Evolutionary conservation across 2,888 invertebrate species (phyloP).

Genomic region (Lasioglossum leucozonium): DNA sequence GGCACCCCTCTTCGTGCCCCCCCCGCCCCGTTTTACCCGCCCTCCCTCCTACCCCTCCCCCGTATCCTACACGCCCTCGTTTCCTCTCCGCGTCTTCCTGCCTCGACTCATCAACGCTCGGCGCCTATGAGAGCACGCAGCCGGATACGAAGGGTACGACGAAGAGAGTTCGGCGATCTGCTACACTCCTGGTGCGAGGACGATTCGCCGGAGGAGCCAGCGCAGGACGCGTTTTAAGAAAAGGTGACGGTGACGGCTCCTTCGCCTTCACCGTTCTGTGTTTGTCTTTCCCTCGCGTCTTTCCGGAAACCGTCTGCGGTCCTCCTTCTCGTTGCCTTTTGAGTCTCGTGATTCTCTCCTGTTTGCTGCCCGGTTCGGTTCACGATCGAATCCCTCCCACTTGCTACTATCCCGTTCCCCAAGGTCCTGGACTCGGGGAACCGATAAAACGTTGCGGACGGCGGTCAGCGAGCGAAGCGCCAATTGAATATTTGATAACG

Average conservation of each 20-base stretch:
- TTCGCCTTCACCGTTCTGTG: conserved; percentile 28
- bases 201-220: conserved; percentile 28
- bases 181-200: conserved; percentile 56
- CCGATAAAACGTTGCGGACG: background rate
- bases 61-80: conserved; percentile 65
- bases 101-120: conserved; percentile 79
- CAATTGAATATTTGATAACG: conserved; percentile 15
- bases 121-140: conserved; percentile 73
- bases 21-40: conserved; percentile 21
- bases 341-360: background rate
- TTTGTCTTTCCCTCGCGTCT: conserved; percentile 3
- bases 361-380: background rate
- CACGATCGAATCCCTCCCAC: background rate
- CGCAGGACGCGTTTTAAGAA: conserved; percentile 70
- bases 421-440: background rate
- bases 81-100: conserved; percentile 75
- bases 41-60: conserved; percentile 25
- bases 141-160: conserved; percentile 67
- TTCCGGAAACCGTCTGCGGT: background rate
- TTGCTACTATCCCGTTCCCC: background rate
- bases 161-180: conserved; percentile 64
- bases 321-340: background rate
- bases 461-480: background rate
- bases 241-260: conserved; percentile 61
- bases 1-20: conserved; percentile 25